These are phyloP conservation scores for Phacellophora camtschatica DNA, from an alignment of 30 jellyfish, hydroid and myxozoan species.

Conservation along the genomic window DNA sequence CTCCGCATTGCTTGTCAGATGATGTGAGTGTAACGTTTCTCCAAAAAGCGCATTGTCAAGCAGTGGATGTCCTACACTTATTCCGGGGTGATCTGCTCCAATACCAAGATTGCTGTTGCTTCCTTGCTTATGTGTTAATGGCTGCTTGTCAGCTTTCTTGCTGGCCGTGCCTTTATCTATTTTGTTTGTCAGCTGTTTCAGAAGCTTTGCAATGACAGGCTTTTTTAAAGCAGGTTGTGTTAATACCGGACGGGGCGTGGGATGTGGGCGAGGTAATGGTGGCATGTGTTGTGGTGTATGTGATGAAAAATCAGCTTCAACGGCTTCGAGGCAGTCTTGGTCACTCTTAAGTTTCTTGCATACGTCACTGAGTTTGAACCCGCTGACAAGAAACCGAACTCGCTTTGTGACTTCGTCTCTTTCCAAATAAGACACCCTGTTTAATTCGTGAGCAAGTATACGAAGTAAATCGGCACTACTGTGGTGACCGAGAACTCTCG, in stretches of 20 bases:
- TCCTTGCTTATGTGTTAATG: slow-evolving; percentile 17
- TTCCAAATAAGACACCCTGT: slow-evolving; percentile 49
- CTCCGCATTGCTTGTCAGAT: slow-evolving; percentile 27
- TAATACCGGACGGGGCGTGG: neutral
- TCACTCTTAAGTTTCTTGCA: slow-evolving; percentile 49
- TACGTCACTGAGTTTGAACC: slow-evolving; percentile 51
- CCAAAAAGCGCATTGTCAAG: neutral
- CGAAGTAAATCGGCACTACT: slow-evolving; percentile 68
- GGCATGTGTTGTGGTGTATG: slow-evolving; percentile 48
- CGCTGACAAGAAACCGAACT: slow-evolving; percentile 62
- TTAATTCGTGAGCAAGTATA: slow-evolving; percentile 56
- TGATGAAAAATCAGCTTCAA: slow-evolving; percentile 55
- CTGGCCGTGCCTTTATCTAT: slow-evolving; percentile 6
- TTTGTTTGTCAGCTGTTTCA: neutral
- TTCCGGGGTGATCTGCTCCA: slow-evolving; percentile 36
- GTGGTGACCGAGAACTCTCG: slow-evolving; percentile 60
- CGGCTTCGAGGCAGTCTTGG: slow-evolving; percentile 67
- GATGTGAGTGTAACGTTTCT: slow-evolving; percentile 40
- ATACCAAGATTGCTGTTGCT: neutral
- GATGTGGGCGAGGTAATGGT: neutral
- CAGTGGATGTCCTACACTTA: neutral
- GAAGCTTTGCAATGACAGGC: neutral
- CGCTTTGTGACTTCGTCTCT: slow-evolving; percentile 61
- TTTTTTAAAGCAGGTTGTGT: slow-evolving; percentile 2
- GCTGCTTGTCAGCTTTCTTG: slow-evolving; percentile 23